These are phyloP conservation scores for Macquaria australasica DNA, from an alignment of 2,113 vertebrate species.

Conservation along the genomic window DNA sequence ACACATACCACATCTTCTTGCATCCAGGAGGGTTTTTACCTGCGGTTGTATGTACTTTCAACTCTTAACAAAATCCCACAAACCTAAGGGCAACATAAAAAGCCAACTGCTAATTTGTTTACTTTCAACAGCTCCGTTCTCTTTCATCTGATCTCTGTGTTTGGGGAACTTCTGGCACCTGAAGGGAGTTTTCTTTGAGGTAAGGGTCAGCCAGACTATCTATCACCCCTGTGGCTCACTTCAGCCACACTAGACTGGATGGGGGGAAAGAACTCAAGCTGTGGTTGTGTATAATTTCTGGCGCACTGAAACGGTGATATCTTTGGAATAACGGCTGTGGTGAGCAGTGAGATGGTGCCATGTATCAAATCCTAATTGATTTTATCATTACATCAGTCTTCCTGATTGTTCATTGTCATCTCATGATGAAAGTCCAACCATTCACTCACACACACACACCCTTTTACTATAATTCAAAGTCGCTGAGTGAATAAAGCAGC, in stretches of 20 bases:
- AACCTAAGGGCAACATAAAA: slow-evolving; percentile 55
- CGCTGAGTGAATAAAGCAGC: slow-evolving; percentile 32
- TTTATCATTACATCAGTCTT: slow-evolving; percentile 61
- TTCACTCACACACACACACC: slow-evolving; percentile 7
- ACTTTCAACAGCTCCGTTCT: slow-evolving; percentile 66
- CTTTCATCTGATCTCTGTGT: slow-evolving; percentile 53
- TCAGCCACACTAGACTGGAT: slow-evolving; percentile 19
- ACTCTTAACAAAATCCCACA: slow-evolving; percentile 43
- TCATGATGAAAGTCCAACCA: slow-evolving; percentile 35
- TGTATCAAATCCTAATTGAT: slow-evolving; percentile 63
- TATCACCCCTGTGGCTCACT: slow-evolving; percentile 56
- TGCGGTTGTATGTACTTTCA: slow-evolving; percentile 56
- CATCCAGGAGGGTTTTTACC: slow-evolving; percentile 55
- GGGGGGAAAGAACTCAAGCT: slow-evolving; percentile 36
- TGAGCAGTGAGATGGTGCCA: slow-evolving; percentile 37
- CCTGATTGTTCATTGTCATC: slow-evolving; percentile 47
- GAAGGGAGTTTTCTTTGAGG: slow-evolving; percentile 45
- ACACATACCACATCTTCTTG: slow-evolving; percentile 56
- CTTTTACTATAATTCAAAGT: slow-evolving; percentile 41
- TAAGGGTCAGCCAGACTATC: slow-evolving; percentile 58
- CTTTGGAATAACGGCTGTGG: slow-evolving; percentile 35
- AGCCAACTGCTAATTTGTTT: slow-evolving; percentile 72
- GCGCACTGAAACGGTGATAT: slow-evolving; percentile 35
- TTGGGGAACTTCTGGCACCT: slow-evolving; percentile 65
- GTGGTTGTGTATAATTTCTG: slow-evolving; percentile 50